Base-by-base conservation (phyloP, 2,888 invertebrate genomes). In the Sesia bembeciformis region DNA sequence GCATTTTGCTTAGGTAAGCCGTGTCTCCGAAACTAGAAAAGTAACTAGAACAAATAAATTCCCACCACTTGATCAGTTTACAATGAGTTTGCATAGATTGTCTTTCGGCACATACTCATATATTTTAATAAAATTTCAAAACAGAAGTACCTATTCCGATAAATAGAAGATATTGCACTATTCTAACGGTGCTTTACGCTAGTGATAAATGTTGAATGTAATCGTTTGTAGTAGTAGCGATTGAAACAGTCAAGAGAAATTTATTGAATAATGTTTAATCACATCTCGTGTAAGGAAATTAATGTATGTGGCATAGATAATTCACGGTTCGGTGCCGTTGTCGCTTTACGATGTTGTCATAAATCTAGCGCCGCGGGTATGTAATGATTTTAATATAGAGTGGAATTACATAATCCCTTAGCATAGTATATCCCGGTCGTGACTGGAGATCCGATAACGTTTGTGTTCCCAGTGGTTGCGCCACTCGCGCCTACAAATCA, bases 391-490 rank as follows among this genome's bases (percentile, higher is more conserved):
- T 66, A 67, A 76, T 77, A 76, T 77, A 74, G 76, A 72, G 70
- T 67, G 62, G 52, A 66, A 61, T 87, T 85, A 73, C 79, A 70
- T 83, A 84, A 84, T 60, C 55, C 58, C 62, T 67, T 66, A 59
- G 60, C 63, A 62, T 63, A 67, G 69, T 74, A 67, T 65, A 65
- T 72, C 78, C 82, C 70, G 60, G 68, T 86, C 87, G 87, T 87
- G 87, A 87, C 84, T 81, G 61, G 55, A 63, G 64, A 65, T 65
- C 62, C 72, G 74, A 74, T 76, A 77, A 66, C 55, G 61, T 63
- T 56, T 61, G 58, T 62, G 72, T 78, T 81, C 79, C 78, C 80
- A 81, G 68, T 61, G 62, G 60, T 85, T 85, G 77, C 79, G 76
- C 81, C 81, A 85, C 60, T 61, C 50, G 56, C 63, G 62, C 63